Evolutionary conservation across 64 coral and sea anemone species (phyloP).

Genomic region (Montipora cactus): DNA sequence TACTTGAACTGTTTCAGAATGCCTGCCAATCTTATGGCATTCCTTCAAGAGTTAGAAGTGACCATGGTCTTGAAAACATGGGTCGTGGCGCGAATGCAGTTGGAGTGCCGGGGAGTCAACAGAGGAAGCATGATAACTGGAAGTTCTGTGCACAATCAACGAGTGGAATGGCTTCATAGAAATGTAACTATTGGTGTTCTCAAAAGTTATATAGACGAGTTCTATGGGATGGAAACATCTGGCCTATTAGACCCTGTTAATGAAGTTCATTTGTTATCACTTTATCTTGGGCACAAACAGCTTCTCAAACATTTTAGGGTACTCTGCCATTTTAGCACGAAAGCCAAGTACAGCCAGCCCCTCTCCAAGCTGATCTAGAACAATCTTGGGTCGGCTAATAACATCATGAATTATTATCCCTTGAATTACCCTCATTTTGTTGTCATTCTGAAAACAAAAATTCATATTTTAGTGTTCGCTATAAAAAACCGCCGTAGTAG

Average conservation of each 20-base stretch:
- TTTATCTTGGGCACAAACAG: constrained; percentile 27
- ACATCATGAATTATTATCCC: no score
- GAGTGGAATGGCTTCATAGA: constrained; percentile 60
- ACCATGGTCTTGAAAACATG: constrained; percentile 76
- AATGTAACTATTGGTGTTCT: constrained; percentile 52
- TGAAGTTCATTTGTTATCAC: constrained; percentile 62
- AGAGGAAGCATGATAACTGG: constrained; percentile 74
- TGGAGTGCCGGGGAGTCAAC: constrained; percentile 34
- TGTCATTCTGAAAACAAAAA: no score
- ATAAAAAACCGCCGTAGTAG: not conserved
- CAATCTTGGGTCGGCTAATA: no score
- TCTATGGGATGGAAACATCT: constrained; percentile 44
- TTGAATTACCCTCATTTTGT: no score
- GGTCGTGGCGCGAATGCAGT: constrained; percentile 38
- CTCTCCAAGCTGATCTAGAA: no score
- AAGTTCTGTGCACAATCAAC: constrained; percentile 57
- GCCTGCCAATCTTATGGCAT: constrained; percentile 35
- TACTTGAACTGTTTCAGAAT: constrained; percentile 56
- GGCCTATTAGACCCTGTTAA: constrained; percentile 33
- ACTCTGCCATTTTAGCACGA: no score
- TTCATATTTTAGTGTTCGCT: no score
- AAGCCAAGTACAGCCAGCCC: no score
- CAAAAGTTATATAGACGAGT: constrained; percentile 24
- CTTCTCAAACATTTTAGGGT: not conserved
- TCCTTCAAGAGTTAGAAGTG: constrained; percentile 59